A percentile compares a stretch with the other conserved stretches of the same genome.
phyloP scores from a whole-genome alignment of 2,113 vertebrate genomes.

The Aleadryas rufinucha region DNA sequence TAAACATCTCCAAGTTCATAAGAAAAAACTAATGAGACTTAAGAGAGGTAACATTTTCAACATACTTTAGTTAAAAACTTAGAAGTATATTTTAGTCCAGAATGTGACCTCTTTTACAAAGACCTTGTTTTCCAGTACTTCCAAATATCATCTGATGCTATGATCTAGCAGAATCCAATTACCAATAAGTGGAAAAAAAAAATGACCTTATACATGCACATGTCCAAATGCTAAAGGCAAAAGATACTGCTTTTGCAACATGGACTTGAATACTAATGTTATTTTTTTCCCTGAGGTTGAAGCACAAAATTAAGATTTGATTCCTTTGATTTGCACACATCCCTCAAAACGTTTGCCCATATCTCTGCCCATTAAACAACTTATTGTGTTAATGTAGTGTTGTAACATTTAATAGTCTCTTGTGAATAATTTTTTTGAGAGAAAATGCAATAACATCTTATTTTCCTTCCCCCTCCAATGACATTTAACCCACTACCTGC shows the following conservation, averaged over 20 bases:
- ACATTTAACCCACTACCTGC: not conserved
- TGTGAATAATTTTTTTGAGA: not conserved
- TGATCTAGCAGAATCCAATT: not conserved
- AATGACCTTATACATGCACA: rapidly evolving
- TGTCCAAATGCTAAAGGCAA: not conserved
- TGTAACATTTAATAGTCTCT: not conserved
- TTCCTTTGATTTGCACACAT: not conserved
- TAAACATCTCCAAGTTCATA: not conserved
- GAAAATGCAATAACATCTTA: not conserved
- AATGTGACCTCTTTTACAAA: not conserved
- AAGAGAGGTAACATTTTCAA: not conserved
- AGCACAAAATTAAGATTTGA: not conserved
- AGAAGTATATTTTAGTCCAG: not conserved
- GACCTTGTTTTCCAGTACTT: not conserved
- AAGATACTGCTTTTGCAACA: not conserved
- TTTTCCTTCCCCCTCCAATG: not conserved
- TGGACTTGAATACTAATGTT: not conserved
- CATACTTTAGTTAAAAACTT: not conserved
- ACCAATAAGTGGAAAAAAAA: not conserved
- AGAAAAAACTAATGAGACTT: not conserved
- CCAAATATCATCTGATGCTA: not conserved
- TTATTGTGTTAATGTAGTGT: not conserved
- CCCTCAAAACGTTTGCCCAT: not conserved
- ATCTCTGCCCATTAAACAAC: not conserved
- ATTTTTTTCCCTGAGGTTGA: not conserved